Percentiles rank a stretch among this genome's conserved stretches.
Evolutionary conservation across 2,888 invertebrate genomes (phyloP).

Genomic region (Trileptium ribeirensis): DNA sequence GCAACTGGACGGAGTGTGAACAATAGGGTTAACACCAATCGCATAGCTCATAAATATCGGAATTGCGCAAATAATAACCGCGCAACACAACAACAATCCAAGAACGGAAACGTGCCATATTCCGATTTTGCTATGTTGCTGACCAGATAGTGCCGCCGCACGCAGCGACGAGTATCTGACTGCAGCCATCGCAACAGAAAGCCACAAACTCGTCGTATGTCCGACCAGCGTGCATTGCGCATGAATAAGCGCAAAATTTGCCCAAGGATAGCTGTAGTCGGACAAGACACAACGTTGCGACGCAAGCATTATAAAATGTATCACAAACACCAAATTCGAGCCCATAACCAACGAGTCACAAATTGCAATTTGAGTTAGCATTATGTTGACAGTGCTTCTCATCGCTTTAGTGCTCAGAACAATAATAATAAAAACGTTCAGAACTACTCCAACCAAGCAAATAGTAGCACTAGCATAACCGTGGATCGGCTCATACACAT

Average conservation of each 20-base stretch:
- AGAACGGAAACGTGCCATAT: not conserved
- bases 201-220: conserved; percentile 56
- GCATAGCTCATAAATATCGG: conserved; percentile 2
- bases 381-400: conserved; percentile 18
- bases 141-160: not conserved
- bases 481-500: conserved; percentile 17
- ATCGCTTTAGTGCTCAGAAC: conserved; percentile 26
- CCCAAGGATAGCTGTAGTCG: conserved; percentile 52
- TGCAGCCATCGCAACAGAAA: conserved; percentile 55
- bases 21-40: not conserved
- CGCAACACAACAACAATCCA: not conserved
- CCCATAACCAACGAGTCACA: conserved; percentile 48
- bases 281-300: conserved; percentile 40
- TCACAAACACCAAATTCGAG: conserved; percentile 46
- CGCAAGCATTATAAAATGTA: conserved; percentile 43
- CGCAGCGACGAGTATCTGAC: conserved; percentile 55
- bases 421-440: conserved; percentile 27
- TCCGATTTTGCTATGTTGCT: not conserved
- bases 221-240: conserved; percentile 55
- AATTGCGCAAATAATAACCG: not conserved
- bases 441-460: conserved; percentile 24
- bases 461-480: conserved; percentile 25
- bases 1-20: not conserved
- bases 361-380: conserved; percentile 13
- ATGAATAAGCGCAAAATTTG: conserved; percentile 54